phyloP scores from a whole-genome alignment of 2,797 vertebrate species.

The Eospalax fontanierii region DNA sequence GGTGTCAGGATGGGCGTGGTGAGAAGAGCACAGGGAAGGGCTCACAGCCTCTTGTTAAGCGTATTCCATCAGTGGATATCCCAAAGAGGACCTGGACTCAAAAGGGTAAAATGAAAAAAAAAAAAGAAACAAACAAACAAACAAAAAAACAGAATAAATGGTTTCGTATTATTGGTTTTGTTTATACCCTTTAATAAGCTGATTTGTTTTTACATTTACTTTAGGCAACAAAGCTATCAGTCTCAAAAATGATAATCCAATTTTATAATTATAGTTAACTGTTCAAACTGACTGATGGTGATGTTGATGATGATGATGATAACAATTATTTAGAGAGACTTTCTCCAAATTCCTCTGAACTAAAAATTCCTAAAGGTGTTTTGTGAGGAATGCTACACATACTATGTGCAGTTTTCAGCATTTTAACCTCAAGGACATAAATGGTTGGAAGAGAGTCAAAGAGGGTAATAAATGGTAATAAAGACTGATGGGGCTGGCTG shows the following conservation, averaged over 20 bases:
- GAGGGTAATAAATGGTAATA: constrained; percentile 48
- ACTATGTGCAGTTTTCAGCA: constrained; percentile 33
- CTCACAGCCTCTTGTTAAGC: not conserved
- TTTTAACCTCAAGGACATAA: constrained; percentile 69
- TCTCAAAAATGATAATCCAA: constrained; percentile 35
- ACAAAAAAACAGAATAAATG: not conserved
- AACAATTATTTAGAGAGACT: not conserved
- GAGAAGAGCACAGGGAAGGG: not conserved
- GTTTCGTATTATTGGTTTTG: not conserved
- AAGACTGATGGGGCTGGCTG: not conserved
- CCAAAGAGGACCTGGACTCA: not conserved
- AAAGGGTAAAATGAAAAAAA: constrained; percentile 7
- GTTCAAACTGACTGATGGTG: constrained; percentile 12
- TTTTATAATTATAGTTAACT: constrained; percentile 22
- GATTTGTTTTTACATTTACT: constrained; percentile 47
- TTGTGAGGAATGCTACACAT: constrained; percentile 5
- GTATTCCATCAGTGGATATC: not conserved
- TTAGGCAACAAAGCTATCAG: constrained; percentile 27
- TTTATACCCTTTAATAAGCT: constrained; percentile 31
- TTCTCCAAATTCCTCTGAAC: constrained; percentile 11
- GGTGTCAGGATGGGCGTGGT: rapidly evolving
- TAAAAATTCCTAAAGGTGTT: constrained; percentile 56
- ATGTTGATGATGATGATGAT: not conserved
- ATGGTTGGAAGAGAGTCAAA: constrained; percentile 69
- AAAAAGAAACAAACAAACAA: no score